Base-by-base conservation (phyloP, 2,888 invertebrate species). In the Bembecia ichneumoniformis region DNA sequence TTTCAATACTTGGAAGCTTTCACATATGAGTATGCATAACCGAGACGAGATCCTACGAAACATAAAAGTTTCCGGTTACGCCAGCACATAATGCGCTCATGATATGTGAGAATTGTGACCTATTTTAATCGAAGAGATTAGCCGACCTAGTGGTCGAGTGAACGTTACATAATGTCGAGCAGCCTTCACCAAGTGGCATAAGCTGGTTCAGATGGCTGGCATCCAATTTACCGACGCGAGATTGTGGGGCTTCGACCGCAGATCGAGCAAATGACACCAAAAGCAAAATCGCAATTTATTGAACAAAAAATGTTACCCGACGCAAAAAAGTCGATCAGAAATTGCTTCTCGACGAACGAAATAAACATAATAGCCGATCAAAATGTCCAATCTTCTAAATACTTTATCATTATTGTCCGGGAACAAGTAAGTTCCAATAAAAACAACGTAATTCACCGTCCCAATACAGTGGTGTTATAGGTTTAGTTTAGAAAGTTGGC, bases 401-500 rank as follows among this genome's bases (percentile, higher is more conserved):
- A 68, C 60, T 76, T 77, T 74, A 77, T 81, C 74, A 74, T 73
- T 74, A 76, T 77, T 65, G 70, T 72, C 62, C 71, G 58, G 55
- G 60, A 55, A 62, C 59, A 64, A 66, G 67, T 70, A 60, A 70
- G 60, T 69, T 72, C 69, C 74, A 79, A 81, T 82, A 82, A 82
- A 78, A 82, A 77, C 79, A 77, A 77, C 71, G 73, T 79, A 79
- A 82, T 79, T 79, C 73, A 75, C 75, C 70, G 69, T 66, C 67
- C 68, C 69, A 68, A 78, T 74, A 71, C 70, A 73, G 62, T 67
- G 58, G 62, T 71, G 75, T 81, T 76, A 80, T 80, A 80, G 81
- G 75, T 81, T 81, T 77, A 80, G 81, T 82, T 84, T 82, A 82
- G 83, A 86, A 84, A 84, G 84, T 83, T 78, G 82, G 76, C 82